Percentiles rank a stretch among this genome's conserved stretches.
Conservation (phyloP, 2,113 vertebrate species). For the Papio anubis region DNA sequence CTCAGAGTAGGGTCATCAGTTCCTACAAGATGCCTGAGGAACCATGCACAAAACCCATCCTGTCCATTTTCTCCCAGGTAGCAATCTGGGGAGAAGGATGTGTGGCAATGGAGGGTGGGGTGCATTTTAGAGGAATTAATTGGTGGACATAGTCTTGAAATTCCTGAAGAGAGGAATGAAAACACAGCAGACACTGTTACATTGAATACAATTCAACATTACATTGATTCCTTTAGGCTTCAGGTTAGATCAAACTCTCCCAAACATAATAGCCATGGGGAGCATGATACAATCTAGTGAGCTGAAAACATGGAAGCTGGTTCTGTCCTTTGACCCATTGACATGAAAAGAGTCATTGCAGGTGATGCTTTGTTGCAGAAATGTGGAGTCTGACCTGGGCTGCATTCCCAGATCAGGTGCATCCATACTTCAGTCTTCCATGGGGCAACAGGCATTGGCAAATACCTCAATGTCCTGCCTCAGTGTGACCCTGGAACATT, state of each 20-base stretch:
- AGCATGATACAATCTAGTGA: not conserved
- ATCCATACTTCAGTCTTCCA: not conserved
- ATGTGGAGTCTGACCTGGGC: fast-evolving
- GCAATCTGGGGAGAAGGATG: not conserved
- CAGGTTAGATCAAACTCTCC: not conserved
- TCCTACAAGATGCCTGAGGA: fast-evolving
- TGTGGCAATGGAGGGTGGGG: fast-evolving
- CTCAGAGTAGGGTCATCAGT: not conserved
- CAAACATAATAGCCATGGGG: not conserved
- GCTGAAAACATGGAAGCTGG: fast-evolving
- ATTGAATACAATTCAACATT: not conserved
- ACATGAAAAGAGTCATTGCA: fast-evolving
- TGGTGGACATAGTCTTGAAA: not conserved
- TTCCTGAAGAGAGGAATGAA: not conserved
- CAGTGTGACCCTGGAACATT: fast-evolving
- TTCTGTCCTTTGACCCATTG: fast-evolving
- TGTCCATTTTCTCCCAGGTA: not conserved
- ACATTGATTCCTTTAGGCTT: not conserved
- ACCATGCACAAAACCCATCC: not conserved
- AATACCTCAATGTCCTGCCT: not conserved
- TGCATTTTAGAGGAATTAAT: not conserved
- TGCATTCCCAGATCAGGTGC: too few relatives aligned
- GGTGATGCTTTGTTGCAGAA: not conserved
- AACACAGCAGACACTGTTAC: not conserved
- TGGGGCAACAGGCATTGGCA: not conserved